These are phyloP conservation scores for Syncerus caffer DNA, from an alignment of 2,797 vertebrate species.

Conservation along the genomic window DNA sequence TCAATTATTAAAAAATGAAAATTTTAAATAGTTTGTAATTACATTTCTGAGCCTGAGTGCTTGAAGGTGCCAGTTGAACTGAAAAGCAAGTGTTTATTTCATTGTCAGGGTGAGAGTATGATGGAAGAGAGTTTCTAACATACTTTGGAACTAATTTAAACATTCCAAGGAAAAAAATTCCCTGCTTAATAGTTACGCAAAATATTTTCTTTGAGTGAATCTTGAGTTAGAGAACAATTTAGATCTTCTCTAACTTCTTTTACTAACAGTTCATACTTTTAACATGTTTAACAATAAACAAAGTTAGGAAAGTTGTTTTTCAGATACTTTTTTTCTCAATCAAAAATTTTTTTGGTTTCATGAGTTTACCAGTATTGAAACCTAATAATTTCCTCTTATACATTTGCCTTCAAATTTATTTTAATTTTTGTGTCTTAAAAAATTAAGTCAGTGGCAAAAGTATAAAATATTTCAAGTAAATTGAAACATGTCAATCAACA, in stretches of 20 bases:
- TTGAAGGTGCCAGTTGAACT: neutral
- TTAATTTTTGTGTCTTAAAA: neutral
- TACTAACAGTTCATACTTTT: neutral
- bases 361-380: neutral
- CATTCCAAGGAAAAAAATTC: neutral
- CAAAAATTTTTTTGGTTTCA: neutral
- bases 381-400: neutral
- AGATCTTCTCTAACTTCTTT: neutral
- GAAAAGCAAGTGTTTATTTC: slow-evolving; percentile 26
- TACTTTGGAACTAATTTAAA: neutral
- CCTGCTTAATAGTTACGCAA: neutral
- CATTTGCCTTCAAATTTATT: neutral
- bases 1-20: neutral
- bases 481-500: neutral
- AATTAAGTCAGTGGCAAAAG: neutral
- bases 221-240: slow-evolving; percentile 2
- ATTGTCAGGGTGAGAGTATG: neutral
- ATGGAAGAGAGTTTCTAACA: neutral
- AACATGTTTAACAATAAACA: neutral
- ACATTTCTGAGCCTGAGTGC: slow-evolving; percentile 33
- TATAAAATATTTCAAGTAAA: neutral
- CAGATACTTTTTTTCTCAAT: neutral
- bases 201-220: neutral
- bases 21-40: slow-evolving; percentile 60
- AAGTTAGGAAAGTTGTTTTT: neutral